Base-by-base conservation (phyloP, 2,113 vertebrate genomes). In the Apaloderma vittatum region DNA sequence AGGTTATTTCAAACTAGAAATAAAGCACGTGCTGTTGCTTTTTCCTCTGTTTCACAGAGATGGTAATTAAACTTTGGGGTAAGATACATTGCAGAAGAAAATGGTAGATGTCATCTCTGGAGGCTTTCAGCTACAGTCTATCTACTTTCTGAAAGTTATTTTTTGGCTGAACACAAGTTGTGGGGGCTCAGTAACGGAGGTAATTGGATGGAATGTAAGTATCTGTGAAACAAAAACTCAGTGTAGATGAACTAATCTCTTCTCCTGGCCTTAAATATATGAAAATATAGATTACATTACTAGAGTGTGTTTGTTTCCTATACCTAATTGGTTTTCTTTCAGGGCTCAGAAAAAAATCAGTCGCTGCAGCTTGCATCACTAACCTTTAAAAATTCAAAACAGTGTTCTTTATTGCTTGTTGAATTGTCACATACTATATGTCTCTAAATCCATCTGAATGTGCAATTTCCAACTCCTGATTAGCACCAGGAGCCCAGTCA, bases 361-460 rank as follows among this genome's bases (percentile, higher is more conserved):
- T 93, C 21, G 6, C 71, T 90, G 65, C 46, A 90, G 46, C 51
- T 91, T 90, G 74, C 89, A 93, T 91, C 75, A 30, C 89, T 94
- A 96, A 91, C 72, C 70, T 94, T 96, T 94, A 90, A 80, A 87
- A 94, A 92, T 93, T 91, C 87, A 93, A 77, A 94, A 93, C 78
- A 86, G 57, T 76, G 63, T 43, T 96, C 67, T 83, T 93, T 83
- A 67, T 37, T 86, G 40, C 51, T 88, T 88, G 67, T 72, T 90
- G 93, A 88, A 77, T 94, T 95, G 96, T 95, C 87, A 52, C 93
- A 83, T 71, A 26, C 84, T 96, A 6, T 93, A 81, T 90, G 67
- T 80, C 67, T 82, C 76, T 89, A 96, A 97, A 96, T 89, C 84
- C 74, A 91, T 91, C 91, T 91, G 74, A 95, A 96, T 75, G 63